Percentiles rank a stretch among this genome's conserved stretches.
Conservation (phyloP, 1,140 invertebrate species). For the Drosophila dunni region DNA sequence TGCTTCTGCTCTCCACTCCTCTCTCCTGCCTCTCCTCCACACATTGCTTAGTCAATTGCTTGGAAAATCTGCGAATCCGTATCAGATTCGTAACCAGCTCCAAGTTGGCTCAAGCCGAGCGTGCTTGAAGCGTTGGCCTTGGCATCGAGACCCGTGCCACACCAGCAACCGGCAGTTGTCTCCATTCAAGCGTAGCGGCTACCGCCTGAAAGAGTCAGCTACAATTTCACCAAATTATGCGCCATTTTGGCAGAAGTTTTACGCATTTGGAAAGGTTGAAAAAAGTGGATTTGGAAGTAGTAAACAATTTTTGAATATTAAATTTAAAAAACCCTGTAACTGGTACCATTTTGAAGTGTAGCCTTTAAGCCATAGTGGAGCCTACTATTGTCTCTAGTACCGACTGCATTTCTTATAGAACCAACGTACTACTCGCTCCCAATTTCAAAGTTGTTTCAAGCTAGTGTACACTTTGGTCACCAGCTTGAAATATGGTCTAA, state of each 20-base stretch:
- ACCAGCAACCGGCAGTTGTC: slow-evolving; percentile 23
- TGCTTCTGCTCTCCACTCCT: background rate
- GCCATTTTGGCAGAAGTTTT: slow-evolving; percentile 26
- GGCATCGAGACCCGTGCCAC: slow-evolving; percentile 69
- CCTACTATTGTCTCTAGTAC: too few species aligned
- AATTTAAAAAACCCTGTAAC: too few species aligned
- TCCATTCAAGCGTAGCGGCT: slow-evolving; percentile 43
- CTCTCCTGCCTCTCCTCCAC: slow-evolving; percentile 20
- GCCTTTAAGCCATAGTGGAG: too few species aligned
- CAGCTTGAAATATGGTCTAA: too few species aligned
- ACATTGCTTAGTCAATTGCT: slow-evolving; percentile 75
- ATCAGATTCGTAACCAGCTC: slow-evolving; percentile 54
- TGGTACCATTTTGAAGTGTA: too few species aligned
- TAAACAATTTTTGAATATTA: too few species aligned
- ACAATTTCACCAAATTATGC: slow-evolving; percentile 44
- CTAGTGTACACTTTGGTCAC: too few species aligned
- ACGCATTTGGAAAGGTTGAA: background rate
- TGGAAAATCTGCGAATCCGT: slow-evolving; percentile 71
- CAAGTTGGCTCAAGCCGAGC: slow-evolving; percentile 66
- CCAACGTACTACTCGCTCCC: too few species aligned
- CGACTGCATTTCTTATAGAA: too few species aligned
- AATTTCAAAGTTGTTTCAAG: too few species aligned
- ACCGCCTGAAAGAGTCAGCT: slow-evolving; percentile 29
- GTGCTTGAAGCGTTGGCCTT: slow-evolving; percentile 68
- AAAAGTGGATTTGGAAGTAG: too few species aligned